phyloP scores from a whole-genome alignment of 2,797 vertebrate genomes.

The Bradypodion ventrale region DNA sequence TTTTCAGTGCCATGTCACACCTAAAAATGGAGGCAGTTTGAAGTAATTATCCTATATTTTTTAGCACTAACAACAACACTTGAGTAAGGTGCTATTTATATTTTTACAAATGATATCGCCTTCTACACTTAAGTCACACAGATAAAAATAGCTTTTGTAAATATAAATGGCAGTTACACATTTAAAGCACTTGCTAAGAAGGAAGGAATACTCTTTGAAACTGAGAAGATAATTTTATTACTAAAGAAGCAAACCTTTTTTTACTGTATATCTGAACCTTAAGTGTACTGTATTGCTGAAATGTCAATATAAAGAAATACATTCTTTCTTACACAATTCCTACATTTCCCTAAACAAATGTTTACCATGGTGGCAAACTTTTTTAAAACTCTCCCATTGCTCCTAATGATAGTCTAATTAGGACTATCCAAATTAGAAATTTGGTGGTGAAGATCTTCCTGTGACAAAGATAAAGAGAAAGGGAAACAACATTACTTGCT shows the following conservation, averaged over 20 bases:
- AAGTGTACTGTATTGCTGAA: not conserved
- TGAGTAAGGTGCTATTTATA: conserved; percentile 26
- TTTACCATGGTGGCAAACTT: not conserved
- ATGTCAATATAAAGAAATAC: conserved; percentile 3
- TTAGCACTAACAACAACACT: conserved; percentile 46
- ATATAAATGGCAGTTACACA: not conserved
- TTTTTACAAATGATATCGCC: conserved; percentile 49
- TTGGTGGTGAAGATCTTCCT: not conserved
- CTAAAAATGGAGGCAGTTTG: conserved; percentile 1
- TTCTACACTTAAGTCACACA: conserved; percentile 48
- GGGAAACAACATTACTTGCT: not conserved
- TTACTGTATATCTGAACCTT: not conserved
- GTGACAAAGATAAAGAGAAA: no score
- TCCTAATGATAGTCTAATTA: not conserved
- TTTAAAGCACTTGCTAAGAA: conserved; percentile 32
- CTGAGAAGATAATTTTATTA: not conserved
- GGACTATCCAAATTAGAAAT: not conserved
- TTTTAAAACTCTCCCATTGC: not conserved
- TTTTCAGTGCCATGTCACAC: conserved; percentile 25
- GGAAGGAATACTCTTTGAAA: conserved; percentile 27
- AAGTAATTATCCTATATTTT: conserved; percentile 14
- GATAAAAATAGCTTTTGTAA: conserved; percentile 34
- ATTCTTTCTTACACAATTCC: not conserved
- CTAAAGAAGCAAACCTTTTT: not conserved
- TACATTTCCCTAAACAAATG: not conserved